Evolutionary conservation across 2,113 vertebrate genomes (phyloP).

Genomic region (Formicarius rufipectus): DNA sequence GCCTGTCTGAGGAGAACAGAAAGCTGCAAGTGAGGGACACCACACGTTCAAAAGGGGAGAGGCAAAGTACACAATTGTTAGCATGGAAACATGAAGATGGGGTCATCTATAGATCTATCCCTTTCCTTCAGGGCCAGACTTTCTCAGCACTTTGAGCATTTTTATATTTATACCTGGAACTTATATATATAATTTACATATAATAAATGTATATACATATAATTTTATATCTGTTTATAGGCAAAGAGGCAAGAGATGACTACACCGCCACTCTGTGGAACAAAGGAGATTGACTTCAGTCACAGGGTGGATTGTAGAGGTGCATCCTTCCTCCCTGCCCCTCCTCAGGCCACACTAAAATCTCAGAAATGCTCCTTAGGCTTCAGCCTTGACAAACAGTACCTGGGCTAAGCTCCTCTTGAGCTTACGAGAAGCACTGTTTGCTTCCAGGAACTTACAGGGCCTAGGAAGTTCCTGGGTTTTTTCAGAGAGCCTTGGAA

Average conservation of each 20-base stretch:
- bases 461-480: rapidly evolving
- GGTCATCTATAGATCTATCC: neutral
- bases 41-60: neutral
- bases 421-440: neutral
- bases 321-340: neutral
- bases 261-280: neutral
- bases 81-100: neutral
- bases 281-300: neutral
- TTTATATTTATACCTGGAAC: neutral
- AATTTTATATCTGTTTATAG: neutral
- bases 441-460: neutral
- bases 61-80: neutral
- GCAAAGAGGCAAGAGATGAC: neutral
- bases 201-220: neutral
- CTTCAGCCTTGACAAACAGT: neutral
- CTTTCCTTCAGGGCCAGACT: neutral
- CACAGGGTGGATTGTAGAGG: neutral
- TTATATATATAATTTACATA: neutral
- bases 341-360: neutral
- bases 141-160: neutral
- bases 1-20: neutral
- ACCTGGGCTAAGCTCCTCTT: neutral
- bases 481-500: neutral
- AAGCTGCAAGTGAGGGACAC: neutral
- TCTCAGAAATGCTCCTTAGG: neutral